These are phyloP conservation scores for Nasalis larvatus DNA, from an alignment of 2,113 vertebrate species.

Conservation along the genomic window DNA sequence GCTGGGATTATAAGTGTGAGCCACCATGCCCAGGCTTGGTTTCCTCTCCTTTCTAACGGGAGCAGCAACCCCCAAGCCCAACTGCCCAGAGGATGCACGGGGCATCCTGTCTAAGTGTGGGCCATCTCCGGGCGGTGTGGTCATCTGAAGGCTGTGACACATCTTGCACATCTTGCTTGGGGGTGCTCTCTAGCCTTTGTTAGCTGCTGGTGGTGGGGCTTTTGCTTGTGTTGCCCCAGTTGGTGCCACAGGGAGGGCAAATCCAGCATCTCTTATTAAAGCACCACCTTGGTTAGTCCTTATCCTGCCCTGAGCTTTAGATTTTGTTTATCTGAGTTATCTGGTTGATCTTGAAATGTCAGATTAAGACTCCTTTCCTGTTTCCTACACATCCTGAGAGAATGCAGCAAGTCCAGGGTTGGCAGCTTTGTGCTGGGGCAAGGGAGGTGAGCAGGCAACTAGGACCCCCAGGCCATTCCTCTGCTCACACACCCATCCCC, in stretches of 20 bases:
- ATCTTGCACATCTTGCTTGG: background rate
- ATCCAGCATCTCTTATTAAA: background rate
- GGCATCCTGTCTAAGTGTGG: background rate
- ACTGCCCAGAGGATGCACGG: too few species aligned
- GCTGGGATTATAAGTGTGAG: too few species aligned
- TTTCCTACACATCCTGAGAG: background rate
- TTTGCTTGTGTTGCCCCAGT: background rate
- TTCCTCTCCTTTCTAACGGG: background rate
- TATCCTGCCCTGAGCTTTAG: background rate
- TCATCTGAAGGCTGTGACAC: fast-evolving
- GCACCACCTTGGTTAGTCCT: background rate
- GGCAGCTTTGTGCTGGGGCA: background rate
- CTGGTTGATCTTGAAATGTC: background rate
- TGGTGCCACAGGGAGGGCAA: background rate
- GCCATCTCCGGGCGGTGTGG: background rate
- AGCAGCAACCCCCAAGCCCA: background rate
- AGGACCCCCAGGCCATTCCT: background rate
- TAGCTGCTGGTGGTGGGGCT: background rate
- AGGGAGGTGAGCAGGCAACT: background rate
- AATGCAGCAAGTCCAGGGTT: background rate
- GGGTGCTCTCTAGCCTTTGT: background rate
- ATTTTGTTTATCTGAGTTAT: background rate
- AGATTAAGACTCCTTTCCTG: background rate
- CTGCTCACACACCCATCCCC: background rate
- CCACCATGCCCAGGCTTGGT: too few species aligned